Conservation (phyloP, 2,888 invertebrate species). For the Altica lythri region DNA sequence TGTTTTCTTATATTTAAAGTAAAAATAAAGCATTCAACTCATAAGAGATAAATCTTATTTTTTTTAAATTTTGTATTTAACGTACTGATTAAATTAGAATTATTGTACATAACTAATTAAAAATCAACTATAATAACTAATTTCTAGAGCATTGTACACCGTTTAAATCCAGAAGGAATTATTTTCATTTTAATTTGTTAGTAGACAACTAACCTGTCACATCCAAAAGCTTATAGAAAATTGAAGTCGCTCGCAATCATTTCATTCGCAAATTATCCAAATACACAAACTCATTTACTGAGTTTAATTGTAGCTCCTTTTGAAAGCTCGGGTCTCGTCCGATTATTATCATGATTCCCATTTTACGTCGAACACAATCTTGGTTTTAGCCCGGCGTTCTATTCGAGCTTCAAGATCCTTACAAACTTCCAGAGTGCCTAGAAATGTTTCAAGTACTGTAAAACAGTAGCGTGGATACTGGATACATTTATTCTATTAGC, state of each 20-base stretch:
- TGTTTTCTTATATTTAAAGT: too few relatives aligned
- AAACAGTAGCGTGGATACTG: not conserved
- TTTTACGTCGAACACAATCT: constrained; percentile 11
- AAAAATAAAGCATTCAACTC: too few relatives aligned
- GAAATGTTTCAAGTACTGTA: constrained; percentile 3
- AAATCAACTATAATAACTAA: too few relatives aligned
- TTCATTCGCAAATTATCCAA: constrained; percentile 9
- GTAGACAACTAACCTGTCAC: not conserved
- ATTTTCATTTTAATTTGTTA: not conserved
- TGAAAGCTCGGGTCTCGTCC: constrained; percentile 4
- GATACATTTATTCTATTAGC: too few relatives aligned
- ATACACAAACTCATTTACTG: constrained; percentile 3
- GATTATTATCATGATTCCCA: constrained; percentile 9
- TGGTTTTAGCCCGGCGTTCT: constrained; percentile 3
- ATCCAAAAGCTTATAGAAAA: not conserved
- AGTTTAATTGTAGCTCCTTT: constrained; percentile 6
- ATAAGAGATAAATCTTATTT: too few relatives aligned
- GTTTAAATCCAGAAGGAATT: too few relatives aligned
- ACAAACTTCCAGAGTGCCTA: not conserved
- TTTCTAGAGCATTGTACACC: too few relatives aligned
- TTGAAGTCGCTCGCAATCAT: not conserved
- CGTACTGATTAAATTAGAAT: too few relatives aligned
- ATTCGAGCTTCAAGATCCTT: constrained; percentile 7
- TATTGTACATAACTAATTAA: too few relatives aligned
- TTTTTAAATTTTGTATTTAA: too few relatives aligned